Evolutionary conservation across 1,140 invertebrate species (phyloP).

Genomic region (Bombus turneri): DNA sequence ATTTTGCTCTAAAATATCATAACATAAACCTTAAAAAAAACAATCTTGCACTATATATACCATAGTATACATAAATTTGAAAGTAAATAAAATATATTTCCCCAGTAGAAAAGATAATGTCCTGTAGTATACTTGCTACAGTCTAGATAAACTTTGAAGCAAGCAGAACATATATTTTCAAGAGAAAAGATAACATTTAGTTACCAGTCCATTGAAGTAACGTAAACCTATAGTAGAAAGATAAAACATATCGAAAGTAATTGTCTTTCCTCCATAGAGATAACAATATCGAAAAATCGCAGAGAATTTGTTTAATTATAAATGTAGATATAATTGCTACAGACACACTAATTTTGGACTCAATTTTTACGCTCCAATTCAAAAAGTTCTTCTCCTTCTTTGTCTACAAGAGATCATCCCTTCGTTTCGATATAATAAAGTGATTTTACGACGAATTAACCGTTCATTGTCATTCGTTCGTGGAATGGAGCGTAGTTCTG

Average conservation of each 20-base stretch:
- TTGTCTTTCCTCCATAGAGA: no score
- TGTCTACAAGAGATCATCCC: background rate
- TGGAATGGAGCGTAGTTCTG: no score
- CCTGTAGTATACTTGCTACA: background rate
- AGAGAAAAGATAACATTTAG: background rate
- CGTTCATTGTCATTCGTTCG: conserved; percentile 6
- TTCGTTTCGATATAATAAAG: background rate
- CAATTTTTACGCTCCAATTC: background rate
- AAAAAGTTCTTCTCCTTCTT: background rate
- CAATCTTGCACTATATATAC: no score
- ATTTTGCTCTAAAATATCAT: background rate
- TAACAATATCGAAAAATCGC: no score
- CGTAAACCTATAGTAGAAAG: no score
- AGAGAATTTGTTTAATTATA: no score
- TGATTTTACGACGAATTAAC: conserved; percentile 37
- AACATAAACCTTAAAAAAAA: background rate
- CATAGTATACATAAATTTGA: background rate
- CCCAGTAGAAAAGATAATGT: background rate
- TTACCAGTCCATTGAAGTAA: no score
- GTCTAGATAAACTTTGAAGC: no score
- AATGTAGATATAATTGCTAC: no score
- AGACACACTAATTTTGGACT: background rate
- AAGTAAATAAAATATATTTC: background rate
- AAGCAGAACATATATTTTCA: no score
- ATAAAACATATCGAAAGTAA: no score